Evolutionary conservation across 2,888 invertebrate species (phyloP), one percentile per base, ranked within the genome.

Genomic region (Synergus laeviventris): DNA sequence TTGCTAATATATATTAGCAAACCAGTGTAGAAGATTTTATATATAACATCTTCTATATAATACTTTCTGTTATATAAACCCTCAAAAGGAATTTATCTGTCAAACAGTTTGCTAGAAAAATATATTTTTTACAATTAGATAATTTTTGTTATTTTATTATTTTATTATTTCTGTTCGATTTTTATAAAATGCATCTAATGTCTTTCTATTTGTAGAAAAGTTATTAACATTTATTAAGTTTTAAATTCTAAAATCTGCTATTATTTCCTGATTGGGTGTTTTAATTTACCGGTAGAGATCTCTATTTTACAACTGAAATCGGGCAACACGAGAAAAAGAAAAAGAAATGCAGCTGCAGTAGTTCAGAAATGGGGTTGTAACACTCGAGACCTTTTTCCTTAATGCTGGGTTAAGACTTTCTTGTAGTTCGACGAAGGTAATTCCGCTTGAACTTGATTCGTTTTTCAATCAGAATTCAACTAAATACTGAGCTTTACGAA

Each of bases 381-480:
- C 74, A 76, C 70, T 60, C 61, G 24, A 73, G 45, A 61, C 73
- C 62, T 49, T 61, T 36, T 39, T 38, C 54, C 49, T 77, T 70
- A 77, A 77, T 70, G 66, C 66, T 73, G 56, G 54, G 74, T 49
- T 76, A 76, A 76, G 66, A 76, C 64, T 59, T 62, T 73, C 18
- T 42, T 49, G 12, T 66, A 49, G 60, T 77, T 38, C 45, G 45
- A 74, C 70, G 66, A 74, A 74, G 74, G 77, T 74, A 77, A 77
- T 77, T 77, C 60, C 64, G 61, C 42, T 74, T 70, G 54, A 60
- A 66, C 74, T 74, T 38, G 49, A 73, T 77, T 61, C 56, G 76
- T 77, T 74, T 77, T 77, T 77, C 77, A 77, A 74, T 77, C 77
- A 77, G 74, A 36, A 70, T 31, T 31, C 42, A 24, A 70, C 49